Percentiles rank a stretch among this genome's conserved stretches.
Evolutionary conservation across 2,797 vertebrate genomes (phyloP).

Genomic region (Erpetoichthys calabaricus): DNA sequence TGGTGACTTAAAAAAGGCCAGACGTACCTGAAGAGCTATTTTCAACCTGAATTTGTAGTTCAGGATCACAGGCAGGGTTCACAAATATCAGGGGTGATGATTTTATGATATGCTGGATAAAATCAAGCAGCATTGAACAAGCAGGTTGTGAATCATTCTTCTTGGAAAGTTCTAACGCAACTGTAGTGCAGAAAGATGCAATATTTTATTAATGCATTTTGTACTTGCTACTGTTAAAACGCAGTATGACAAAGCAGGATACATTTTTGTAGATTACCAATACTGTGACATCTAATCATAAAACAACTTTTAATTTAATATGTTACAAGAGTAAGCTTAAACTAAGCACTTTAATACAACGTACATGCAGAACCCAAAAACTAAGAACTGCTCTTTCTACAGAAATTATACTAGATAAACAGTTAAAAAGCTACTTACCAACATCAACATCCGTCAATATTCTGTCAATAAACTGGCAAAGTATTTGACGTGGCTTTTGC

Average conservation of each 20-base stretch:
- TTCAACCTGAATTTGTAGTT: conserved; percentile 50
- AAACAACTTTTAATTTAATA: too few species aligned
- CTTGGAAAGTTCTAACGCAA: conserved; percentile 80
- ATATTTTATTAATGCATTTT: not conserved
- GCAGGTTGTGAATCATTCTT: conserved; percentile 79
- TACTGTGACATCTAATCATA: too few species aligned
- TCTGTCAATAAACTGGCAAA: conserved; percentile 93
- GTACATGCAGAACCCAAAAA: too few species aligned
- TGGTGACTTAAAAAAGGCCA: too few species aligned
- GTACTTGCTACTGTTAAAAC: too few species aligned
- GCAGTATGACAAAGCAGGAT: too few species aligned
- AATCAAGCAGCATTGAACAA: conserved; percentile 91
- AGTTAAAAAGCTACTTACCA: conserved; percentile 50
- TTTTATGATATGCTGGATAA: conserved; percentile 91
- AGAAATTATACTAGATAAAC: too few species aligned
- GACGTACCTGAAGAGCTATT: conserved; percentile 61
- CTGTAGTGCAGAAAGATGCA: conserved; percentile 34
- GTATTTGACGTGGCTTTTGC: conserved; percentile 88
- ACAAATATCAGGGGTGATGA: conserved; percentile 91
- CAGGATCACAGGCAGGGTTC: conserved; percentile 57
- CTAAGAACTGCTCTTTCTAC: too few species aligned
- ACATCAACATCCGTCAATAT: conserved; percentile 89
- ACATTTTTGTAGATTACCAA: too few species aligned
- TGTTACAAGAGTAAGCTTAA: too few species aligned
- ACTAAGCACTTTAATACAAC: too few species aligned